Evolutionary conservation across 2,113 vertebrate species (phyloP), one percentile per base, ranked within the genome.

Genomic region (Dasyornis broadbenti): DNA sequence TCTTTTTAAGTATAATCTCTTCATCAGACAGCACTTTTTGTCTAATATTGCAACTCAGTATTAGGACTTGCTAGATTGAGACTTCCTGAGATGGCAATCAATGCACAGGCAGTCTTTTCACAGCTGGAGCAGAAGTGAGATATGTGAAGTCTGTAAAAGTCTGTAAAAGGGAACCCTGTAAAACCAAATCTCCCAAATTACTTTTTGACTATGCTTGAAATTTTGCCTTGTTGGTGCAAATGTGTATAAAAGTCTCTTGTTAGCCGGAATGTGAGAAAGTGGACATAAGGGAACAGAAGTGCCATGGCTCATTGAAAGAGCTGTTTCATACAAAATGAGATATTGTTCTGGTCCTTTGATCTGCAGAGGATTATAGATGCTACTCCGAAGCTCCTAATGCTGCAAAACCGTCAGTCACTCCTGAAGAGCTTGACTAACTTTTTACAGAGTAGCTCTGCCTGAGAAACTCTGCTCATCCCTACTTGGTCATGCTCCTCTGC

Each of bases 401-500:
- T 39, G 27, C 26, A 81, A 45, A 83, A 83, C 22, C 45, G 19
- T 28, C 59, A 64, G 64, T 26, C 66, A 24, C 45, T 86, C 86
- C 73, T 8, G 39, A 81, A 54, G 17, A 61, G 13, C 47, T 64
- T 28, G 44, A 52, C 35, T 39, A 39, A 33, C 15, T 47, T 13
- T 19, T 9, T 33, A 28, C 18, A 42, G 65, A 65, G 31, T 31
- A 33, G 40, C 31, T 45, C 63, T 13, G 19, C 20, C 20, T 56
- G 45, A 70, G 56, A 82, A 49, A 15, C 20, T 42, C 15, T 20
- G 1, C 20, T 72, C 26, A 28, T 37, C n/a, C n/a, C n/a, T 47
- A 5, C 27, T 27, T 1, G 1, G 8, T 30, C 0, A 0, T 45
- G 30, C 33, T 72, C 10, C 52, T 49, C 63, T 53, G 22, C 40